Conservation (phyloP, 2,113 vertebrate genomes). For the Cinclus mexicanus region DNA sequence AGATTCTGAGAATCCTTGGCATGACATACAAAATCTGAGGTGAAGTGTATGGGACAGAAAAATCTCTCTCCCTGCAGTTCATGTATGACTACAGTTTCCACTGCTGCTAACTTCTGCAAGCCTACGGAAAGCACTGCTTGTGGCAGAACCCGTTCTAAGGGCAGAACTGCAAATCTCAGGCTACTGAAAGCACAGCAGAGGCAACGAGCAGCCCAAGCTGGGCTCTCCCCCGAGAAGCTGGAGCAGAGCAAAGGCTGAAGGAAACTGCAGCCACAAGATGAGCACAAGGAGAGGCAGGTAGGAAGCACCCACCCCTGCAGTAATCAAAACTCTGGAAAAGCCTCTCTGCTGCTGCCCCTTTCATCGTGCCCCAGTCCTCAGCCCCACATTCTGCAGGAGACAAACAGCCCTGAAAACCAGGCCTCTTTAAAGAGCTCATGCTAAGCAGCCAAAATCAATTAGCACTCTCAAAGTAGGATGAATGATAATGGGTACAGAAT, state of each 20-base stretch:
- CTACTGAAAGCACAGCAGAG: neutral
- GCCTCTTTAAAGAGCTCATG: slow-evolving; percentile 57
- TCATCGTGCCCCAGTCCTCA: slow-evolving; percentile 25
- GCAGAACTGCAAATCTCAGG: neutral
- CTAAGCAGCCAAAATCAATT: slow-evolving; percentile 69
- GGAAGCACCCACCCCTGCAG: neutral
- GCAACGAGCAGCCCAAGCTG: neutral
- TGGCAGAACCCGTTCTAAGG: neutral
- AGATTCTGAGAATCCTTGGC: neutral
- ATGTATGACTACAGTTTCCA: neutral
- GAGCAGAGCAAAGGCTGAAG: neutral
- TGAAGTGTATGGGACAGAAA: neutral
- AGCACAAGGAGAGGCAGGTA: neutral
- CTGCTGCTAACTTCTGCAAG: neutral
- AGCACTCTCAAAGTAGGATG: slow-evolving; percentile 58
- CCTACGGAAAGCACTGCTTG: neutral
- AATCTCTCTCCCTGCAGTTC: neutral
- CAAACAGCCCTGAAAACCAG: slow-evolving; percentile 44
- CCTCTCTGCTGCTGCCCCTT: neutral
- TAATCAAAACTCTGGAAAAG: neutral
- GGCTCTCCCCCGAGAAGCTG: neutral
- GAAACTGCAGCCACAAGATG: neutral
- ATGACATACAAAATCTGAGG: neutral
- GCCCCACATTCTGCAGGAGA: slow-evolving; percentile 36
- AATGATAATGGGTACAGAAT: slow-evolving; percentile 57